These are phyloP conservation scores for Diprion similis DNA, from an alignment of 1,140 invertebrate species.

Conservation along the genomic window DNA sequence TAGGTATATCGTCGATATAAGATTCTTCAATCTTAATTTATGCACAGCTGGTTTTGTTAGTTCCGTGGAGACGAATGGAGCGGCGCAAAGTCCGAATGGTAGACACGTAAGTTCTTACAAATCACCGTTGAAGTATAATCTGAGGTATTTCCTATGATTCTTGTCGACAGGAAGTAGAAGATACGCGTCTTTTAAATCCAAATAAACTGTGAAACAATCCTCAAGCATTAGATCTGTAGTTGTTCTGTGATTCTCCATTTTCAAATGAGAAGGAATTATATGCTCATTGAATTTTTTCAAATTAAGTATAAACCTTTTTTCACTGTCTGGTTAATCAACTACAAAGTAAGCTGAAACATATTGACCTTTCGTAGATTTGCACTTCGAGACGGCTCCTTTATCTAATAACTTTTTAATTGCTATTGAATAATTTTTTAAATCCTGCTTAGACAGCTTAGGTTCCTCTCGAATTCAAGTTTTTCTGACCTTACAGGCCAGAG, in stretches of 20 bases:
- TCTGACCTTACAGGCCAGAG: not conserved
- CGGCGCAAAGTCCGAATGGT: slow-evolving; percentile 27
- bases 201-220: not conserved
- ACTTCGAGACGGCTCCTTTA: slow-evolving; percentile 14
- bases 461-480: not conserved
- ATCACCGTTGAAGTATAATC: slow-evolving; percentile 25
- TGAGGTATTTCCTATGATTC: slow-evolving; percentile 29
- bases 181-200: slow-evolving; percentile 22
- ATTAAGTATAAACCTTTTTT: slow-evolving; percentile 23
- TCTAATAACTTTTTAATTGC: slow-evolving; percentile 1
- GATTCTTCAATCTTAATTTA: slow-evolving; percentile 19
- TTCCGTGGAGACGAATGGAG: slow-evolving; percentile 36
- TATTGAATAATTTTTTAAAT: not conserved
- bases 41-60: slow-evolving; percentile 29
- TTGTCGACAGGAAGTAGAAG: slow-evolving; percentile 14
- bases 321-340: slow-evolving; percentile 15
- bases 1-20: slow-evolving; percentile 18
- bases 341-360: slow-evolving; percentile 16
- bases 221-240: slow-evolving; percentile 9
- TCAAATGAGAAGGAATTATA: slow-evolving; percentile 19
- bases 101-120: slow-evolving; percentile 32
- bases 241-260: slow-evolving; percentile 19
- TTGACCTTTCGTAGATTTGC: not conserved
- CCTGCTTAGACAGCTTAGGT: not conserved
- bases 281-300: slow-evolving; percentile 17